Evolutionary conservation across 2,888 invertebrate species (phyloP).

Genomic region (Leucania comma): DNA sequence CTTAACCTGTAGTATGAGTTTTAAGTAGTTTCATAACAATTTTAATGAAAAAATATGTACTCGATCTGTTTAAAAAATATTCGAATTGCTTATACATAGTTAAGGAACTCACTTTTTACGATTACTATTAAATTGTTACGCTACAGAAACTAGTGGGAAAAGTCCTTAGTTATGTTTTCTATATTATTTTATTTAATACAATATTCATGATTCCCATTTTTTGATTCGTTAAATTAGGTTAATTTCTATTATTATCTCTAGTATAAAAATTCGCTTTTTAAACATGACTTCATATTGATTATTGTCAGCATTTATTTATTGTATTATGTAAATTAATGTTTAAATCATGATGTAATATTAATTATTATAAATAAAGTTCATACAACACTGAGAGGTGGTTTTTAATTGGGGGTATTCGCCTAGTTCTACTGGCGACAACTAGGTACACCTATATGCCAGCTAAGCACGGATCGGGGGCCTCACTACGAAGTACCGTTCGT

Average conservation of each 20-base stretch:
- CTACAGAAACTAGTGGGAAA: conserved; percentile 19
- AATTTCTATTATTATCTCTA: conserved; percentile 70
- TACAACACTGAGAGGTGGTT: conserved; percentile 69
- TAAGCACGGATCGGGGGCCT: too few species aligned
- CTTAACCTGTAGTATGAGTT: conserved; percentile 40
- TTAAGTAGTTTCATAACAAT: conserved; percentile 24
- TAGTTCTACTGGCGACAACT: too few species aligned
- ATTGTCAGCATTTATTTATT: conserved; percentile 89
- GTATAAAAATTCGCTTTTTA: conserved; percentile 76
- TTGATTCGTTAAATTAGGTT: conserved; percentile 64
- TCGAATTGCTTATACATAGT: conserved; percentile 32
- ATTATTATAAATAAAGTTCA: conserved; percentile 86
- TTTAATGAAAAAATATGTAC: conserved; percentile 38
- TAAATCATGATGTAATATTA: conserved; percentile 87
- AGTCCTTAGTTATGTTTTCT: conserved; percentile 25
- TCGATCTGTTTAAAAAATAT: conserved; percentile 36
- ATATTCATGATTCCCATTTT: conserved; percentile 49
- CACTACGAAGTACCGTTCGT: too few species aligned
- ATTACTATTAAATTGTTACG: conserved; percentile 14
- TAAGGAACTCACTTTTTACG: conserved; percentile 18
- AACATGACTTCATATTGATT: conserved; percentile 79
- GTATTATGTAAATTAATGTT: conserved; percentile 85
- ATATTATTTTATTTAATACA: conserved; percentile 41
- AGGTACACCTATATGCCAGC: too few species aligned
- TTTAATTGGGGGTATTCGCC: conserved; percentile 3